Conservation (phyloP, 2,888 invertebrate genomes). For the Acanthosoma haemorrhoidale region DNA sequence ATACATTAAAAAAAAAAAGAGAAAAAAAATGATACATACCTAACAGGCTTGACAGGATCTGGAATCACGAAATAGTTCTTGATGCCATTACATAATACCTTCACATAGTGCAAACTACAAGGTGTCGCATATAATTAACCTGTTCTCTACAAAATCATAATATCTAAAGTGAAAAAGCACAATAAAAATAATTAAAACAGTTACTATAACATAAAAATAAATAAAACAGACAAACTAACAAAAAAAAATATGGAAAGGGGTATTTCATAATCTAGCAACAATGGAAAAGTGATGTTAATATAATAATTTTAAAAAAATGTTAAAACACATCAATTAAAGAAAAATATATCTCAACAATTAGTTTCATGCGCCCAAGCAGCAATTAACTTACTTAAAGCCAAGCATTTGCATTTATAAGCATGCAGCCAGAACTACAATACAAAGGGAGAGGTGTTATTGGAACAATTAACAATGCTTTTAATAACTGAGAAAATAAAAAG, state of each 20-base stretch:
- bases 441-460: background rate
- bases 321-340: background rate
- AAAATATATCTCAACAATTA: background rate
- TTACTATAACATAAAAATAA: background rate
- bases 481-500: no score
- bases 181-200: conserved; percentile 11
- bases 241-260: conserved; percentile 35
- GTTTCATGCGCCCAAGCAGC: conserved; percentile 16
- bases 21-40: conserved; percentile 20
- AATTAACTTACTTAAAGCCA: conserved; percentile 24
- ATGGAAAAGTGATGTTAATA: background rate
- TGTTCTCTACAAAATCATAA: conserved; percentile 28
- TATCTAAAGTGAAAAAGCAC: conserved; percentile 15
- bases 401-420: conserved; percentile 11
- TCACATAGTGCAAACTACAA: conserved; percentile 24
- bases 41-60: background rate
- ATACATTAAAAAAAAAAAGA: background rate
- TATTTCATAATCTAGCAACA: conserved; percentile 25
- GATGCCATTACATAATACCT: conserved; percentile 23
- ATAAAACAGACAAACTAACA: conserved; percentile 29
- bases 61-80: conserved; percentile 14
- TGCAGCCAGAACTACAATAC: background rate
- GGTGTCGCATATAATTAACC: conserved; percentile 5
- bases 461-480: background rate
- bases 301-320: background rate